Evolutionary conservation across 2,113 vertebrate genomes (phyloP), one percentile per base, ranked within the genome.

Genomic region (Tiliqua scincoides): DNA sequence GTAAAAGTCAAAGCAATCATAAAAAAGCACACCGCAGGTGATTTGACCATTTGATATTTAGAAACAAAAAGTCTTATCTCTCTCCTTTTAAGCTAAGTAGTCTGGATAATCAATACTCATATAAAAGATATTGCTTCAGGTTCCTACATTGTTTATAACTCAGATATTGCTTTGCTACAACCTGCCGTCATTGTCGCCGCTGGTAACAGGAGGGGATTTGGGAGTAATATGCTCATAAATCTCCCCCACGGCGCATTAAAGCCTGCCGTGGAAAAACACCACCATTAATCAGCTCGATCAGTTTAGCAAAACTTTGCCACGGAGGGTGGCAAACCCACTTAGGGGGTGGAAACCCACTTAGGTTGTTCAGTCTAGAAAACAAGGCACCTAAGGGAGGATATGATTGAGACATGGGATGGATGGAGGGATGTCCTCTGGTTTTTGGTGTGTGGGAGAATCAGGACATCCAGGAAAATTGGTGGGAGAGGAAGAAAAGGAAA

Each of bases 1-100:
- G 25, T 82, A 84, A 88, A 93, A 85, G 65, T 83, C 81, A 72
- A 93, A 90, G 21, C 82, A 87, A 82, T 85, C 88, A 8, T 54
- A 88, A 52, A 3, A n/a, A 74, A 17, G 82, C 0, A 71, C 87
- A 57, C 2, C 0, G n/a, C 10, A 6, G 10, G 6, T 85, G 67
- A 83, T 83, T 78, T 78, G 85, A 87, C 67, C n/a, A 4, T 43
- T 21, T 75, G 15, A 5, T 72, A 73, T 57, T 54, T 77, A 89
- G 84, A 79, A 91, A 74, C 71, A 87, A 91, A 88, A 14, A 6
- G 62, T 11, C 40, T 27, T 32, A 61, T 0, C 2, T 90, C 71
- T 3, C 27, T 73, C 35, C 30, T 71, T 88, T 91, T 84, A 79
- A 90, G 79, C 10, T 77, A 43, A 88, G 9, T 63, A 40, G 6